A percentile compares a stretch with the other conserved stretches of the same genome.
phyloP scores from a whole-genome alignment of 2,113 vertebrate genomes.

The Promerops cafer region DNA sequence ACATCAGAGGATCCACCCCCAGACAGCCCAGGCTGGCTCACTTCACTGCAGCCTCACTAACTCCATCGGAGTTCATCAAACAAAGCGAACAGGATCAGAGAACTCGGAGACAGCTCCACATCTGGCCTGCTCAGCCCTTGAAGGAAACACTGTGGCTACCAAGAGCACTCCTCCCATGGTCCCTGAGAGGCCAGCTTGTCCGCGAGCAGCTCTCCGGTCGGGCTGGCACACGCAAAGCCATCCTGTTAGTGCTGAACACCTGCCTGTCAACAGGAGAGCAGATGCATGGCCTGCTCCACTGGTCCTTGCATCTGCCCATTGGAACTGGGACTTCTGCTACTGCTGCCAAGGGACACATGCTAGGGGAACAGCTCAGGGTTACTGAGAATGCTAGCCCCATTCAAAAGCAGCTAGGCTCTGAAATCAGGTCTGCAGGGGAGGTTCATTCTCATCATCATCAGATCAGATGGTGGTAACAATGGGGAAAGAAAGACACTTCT shows the following conservation, averaged over 20 bases:
- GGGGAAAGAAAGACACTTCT: background rate
- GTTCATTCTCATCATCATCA: background rate
- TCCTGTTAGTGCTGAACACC: background rate
- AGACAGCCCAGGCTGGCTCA: background rate
- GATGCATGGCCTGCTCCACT: accelerated
- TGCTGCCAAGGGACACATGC: background rate
- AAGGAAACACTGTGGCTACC: background rate
- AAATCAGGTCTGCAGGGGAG: background rate
- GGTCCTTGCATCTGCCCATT: background rate
- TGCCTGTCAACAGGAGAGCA: background rate
- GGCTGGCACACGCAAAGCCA: background rate
- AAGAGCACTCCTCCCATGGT: background rate
- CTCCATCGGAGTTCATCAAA: accelerated
- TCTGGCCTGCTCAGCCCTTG: background rate
- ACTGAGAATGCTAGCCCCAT: background rate
- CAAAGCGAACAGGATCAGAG: accelerated
- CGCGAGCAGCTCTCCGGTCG: background rate
- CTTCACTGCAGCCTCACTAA: background rate
- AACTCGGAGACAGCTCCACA: accelerated
- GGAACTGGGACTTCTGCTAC: background rate
- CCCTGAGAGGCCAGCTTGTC: background rate
- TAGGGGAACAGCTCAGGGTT: background rate
- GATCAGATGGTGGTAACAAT: background rate
- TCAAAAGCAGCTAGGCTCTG: background rate
- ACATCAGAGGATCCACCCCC: background rate